Evolutionary conservation across 2,797 vertebrate species (phyloP), one percentile per base, ranked within the genome.

Genomic region (Sternarchorhynchus goeldii): DNA sequence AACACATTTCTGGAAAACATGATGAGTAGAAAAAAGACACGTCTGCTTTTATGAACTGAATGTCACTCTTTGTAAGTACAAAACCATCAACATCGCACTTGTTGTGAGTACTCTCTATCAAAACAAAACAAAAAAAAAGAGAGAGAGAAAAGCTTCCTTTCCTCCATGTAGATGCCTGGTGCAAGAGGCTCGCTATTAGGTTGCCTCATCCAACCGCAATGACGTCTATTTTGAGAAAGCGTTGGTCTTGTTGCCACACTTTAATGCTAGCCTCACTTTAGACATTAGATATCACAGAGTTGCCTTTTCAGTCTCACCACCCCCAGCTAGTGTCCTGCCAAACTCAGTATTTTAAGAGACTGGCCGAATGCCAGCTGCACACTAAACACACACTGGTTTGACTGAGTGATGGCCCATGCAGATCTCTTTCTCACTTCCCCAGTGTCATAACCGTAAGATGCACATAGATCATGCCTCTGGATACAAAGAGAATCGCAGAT

Each of bases 311-410:
- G 62, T 65, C 32, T 82, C 67, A 58, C 21, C 84, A 53, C 20
- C 84, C 83, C 85, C 83, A 77, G 82, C 86, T 87, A 86, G 81
- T 86, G 84, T 88, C 83, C 86, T 84, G 79, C 0, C 73, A 68
- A 58, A 89, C 83, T 89, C 85, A 81, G 87, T 90, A 86, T 79
- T 86, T 90, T 88, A 89, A 75, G 71, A 20, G 5, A 60, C 76
- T 87, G 89, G 86, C 82, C 29, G 81, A 71, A 81, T 80, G 85
- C 87, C 88, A 90, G 83, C 79, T 87, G 82, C 86, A 87, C 84
- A 77, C 87, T 89, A 90, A 91, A 89, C 86, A 88, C 86, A 86
- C 81, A 79, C 84, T 83, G 78, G 81, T 84, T 79, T 41, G 79
- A 81, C 83, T 73, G 80, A 83, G 83, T 76, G 62, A 85, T 79